Percentiles rank a stretch among this genome's conserved stretches.
phyloP scores from a whole-genome alignment of 2,888 invertebrate genomes.

The Pristionchus maxplancki region DNA sequence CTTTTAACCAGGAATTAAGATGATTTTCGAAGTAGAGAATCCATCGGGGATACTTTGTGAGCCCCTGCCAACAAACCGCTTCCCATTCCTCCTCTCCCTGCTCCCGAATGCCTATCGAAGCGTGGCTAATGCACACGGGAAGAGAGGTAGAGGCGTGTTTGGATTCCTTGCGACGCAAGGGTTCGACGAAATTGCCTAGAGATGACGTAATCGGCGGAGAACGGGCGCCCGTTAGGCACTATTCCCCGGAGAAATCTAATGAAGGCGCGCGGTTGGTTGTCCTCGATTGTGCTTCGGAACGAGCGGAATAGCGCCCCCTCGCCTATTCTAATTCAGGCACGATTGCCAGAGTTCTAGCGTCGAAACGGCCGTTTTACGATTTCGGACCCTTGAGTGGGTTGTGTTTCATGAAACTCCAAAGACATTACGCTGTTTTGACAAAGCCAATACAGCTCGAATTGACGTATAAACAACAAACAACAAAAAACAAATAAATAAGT shows the following conservation, averaged over 20 bases:
- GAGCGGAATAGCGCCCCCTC: background rate
- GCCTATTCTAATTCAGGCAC: background rate
- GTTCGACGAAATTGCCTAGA: background rate
- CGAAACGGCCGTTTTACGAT: background rate
- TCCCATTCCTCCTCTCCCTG: background rate
- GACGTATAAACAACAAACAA: too few relatives aligned
- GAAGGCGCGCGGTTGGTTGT: background rate
- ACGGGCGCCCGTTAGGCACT: background rate
- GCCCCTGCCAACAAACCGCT: background rate
- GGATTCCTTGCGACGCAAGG: too few relatives aligned
- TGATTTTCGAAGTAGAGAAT: too few relatives aligned
- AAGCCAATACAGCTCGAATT: background rate
- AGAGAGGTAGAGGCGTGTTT: constrained; percentile 3
- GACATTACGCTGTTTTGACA: background rate
- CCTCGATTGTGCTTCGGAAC: background rate
- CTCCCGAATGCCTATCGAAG: background rate
- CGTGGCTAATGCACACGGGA: constrained; percentile 25
- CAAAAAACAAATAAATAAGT: too few relatives aligned
- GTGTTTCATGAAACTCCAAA: background rate
- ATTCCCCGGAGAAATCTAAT: constrained; percentile 22
- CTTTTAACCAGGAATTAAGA: too few relatives aligned
- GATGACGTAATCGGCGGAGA: background rate
- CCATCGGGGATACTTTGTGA: too few relatives aligned
- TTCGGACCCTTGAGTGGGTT: background rate
- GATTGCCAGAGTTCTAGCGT: background rate